These are phyloP conservation scores for Scaptodrosophila latifasciaeformis DNA, from an alignment of 2,888 invertebrate species.

Conservation along the genomic window DNA sequence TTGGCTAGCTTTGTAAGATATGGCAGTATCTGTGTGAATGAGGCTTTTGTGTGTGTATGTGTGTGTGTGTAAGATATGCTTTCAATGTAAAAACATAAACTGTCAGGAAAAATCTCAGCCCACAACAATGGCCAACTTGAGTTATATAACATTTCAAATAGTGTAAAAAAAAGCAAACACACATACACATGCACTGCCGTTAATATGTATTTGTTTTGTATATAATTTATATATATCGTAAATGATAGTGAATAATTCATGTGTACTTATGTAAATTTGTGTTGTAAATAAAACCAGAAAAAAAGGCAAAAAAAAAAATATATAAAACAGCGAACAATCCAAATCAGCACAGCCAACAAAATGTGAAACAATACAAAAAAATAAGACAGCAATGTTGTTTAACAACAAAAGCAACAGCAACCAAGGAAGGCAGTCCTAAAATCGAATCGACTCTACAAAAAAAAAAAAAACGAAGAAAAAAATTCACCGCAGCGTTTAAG, in stretches of 20 bases:
- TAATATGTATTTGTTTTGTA: slow-evolving; percentile 18
- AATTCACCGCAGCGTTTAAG: slow-evolving; percentile 39
- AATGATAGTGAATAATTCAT: slow-evolving; percentile 13
- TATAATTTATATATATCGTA: slow-evolving; percentile 30
- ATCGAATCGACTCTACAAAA: no score
- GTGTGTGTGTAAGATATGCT: slow-evolving; percentile 1
- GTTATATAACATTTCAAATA: slow-evolving; percentile 10
- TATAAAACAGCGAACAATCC: not conserved
- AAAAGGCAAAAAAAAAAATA: not conserved
- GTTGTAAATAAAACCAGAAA: slow-evolving; percentile 37
- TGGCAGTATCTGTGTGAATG: slow-evolving; percentile 10
- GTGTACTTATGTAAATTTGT: slow-evolving; percentile 32
- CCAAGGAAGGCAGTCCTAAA: not conserved
- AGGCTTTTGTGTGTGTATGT: slow-evolving; percentile 7
- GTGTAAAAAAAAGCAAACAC: slow-evolving; percentile 4
- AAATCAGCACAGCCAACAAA: slow-evolving; percentile 25
- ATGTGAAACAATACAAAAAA: slow-evolving; percentile 10
- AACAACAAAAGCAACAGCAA: slow-evolving; percentile 20
- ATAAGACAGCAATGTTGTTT: slow-evolving; percentile 17
- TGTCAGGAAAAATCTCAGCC: slow-evolving; percentile 2
- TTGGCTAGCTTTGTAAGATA: slow-evolving; percentile 20
- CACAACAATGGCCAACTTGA: slow-evolving; percentile 25
- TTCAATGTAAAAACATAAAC: not conserved
- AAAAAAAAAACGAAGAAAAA: slow-evolving; percentile 26
- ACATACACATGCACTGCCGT: slow-evolving; percentile 8